A percentile compares a stretch with the other conserved stretches of the same genome.
Conservation (phyloP, 2,888 invertebrate species). For the Diploptera punctata region DNA sequence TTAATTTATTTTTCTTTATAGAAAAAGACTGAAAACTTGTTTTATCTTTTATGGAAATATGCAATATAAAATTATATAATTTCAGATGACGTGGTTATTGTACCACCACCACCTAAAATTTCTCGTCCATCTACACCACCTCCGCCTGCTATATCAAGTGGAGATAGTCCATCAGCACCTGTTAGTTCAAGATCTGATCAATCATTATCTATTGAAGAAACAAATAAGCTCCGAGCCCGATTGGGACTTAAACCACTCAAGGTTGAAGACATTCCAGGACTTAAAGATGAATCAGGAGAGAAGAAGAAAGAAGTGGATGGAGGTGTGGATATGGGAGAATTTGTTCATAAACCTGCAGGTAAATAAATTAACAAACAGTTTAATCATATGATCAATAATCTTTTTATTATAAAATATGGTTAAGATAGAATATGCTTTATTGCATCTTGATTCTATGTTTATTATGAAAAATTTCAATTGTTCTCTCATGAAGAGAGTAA, state of each 20-base stretch:
- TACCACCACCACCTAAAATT: constrained; percentile 52
- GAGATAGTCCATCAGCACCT: constrained; percentile 56
- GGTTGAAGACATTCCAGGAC: constrained; percentile 56
- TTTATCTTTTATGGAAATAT: not conserved
- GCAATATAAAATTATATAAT: not conserved
- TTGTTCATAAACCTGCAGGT: constrained; percentile 83
- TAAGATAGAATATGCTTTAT: no score
- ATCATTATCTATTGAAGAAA: constrained; percentile 80
- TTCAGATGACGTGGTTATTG: constrained; percentile 42
- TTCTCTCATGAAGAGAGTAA: no score
- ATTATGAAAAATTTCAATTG: no score
- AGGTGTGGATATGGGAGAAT: constrained; percentile 69
- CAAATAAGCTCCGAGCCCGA: constrained; percentile 89
- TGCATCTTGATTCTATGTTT: no score
- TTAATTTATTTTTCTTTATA: not conserved
- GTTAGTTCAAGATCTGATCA: constrained; percentile 40
- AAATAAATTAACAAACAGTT: no score
- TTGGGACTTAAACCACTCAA: constrained; percentile 93
- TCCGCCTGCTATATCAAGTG: constrained; percentile 49
- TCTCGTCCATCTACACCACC: constrained; percentile 47
- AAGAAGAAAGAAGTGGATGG: constrained; percentile 50
- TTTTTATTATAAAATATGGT: no score
- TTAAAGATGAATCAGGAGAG: constrained; percentile 60
- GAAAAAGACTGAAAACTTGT: not conserved
- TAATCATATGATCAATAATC: no score